These are phyloP conservation scores for Eriocheir sinensis DNA, from an alignment of 1,140 invertebrate species.

Conservation along the genomic window DNA sequence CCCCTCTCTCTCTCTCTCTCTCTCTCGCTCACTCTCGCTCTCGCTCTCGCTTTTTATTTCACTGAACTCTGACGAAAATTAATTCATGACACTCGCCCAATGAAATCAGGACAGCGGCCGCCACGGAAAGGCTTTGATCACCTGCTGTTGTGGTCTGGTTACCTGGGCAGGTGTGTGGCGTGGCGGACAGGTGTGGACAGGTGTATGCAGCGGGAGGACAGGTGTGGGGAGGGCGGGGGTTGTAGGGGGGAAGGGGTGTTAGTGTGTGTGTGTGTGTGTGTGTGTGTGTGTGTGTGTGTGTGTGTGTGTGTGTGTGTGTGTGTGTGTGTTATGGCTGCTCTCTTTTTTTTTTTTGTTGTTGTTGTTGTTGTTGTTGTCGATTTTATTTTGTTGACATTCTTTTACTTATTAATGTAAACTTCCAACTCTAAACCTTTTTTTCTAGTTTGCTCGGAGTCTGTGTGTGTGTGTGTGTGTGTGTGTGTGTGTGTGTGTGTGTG, in stretches of 20 bases:
- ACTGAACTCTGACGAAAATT: constrained; percentile 2
- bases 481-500: constrained; percentile 1
- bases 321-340: too few species aligned
- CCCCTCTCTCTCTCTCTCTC: constrained; percentile 8
- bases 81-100: background rate
- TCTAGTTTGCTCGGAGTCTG: background rate
- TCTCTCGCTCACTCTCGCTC: background rate
- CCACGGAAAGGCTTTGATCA: background rate
- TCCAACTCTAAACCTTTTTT: too few species aligned
- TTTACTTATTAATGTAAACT: too few species aligned
- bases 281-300: too few species aligned
- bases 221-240: too few species aligned
- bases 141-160: background rate
- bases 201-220: too few species aligned
- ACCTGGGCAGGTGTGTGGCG: background rate
- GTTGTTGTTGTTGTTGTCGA: too few species aligned
- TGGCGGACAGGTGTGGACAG: too few species aligned
- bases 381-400: too few species aligned
- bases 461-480: background rate
- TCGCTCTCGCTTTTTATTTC: background rate
- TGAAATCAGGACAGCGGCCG: background rate
- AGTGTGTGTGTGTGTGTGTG: too few species aligned
- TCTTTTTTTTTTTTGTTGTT: too few species aligned
- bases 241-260: too few species aligned
- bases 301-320: background rate